phyloP scores from a whole-genome alignment of 2,113 vertebrate species.

The Chloropsis cyanopogon region DNA sequence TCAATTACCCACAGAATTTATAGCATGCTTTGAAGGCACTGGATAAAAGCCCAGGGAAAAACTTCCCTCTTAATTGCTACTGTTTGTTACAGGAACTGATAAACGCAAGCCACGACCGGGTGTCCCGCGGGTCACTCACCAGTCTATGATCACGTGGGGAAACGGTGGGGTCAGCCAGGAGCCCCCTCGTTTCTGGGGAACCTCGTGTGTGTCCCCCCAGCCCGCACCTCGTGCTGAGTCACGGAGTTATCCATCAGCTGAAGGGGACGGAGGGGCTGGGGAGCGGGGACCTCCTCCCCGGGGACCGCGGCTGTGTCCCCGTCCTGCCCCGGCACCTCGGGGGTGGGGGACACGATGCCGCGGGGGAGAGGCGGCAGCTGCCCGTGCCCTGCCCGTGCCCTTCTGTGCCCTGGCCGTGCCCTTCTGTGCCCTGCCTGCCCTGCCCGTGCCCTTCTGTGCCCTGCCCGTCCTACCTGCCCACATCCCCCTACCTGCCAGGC shows the following conservation, averaged over 20 bases:
- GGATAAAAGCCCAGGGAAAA: background rate
- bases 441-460: background rate
- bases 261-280: background rate
- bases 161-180: background rate
- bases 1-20: background rate
- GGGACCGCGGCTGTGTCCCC: background rate
- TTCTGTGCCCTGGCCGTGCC: background rate
- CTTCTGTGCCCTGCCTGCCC: background rate
- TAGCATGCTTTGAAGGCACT: background rate
- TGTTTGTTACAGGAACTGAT: background rate
- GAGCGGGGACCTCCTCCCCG: background rate
- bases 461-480: too few relatives aligned
- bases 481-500: background rate
- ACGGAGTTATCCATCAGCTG: background rate
- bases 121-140: background rate
- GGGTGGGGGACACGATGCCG: background rate
- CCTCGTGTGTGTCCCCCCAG: background rate
- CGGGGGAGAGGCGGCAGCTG: background rate
- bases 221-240: background rate
- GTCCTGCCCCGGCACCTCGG: background rate
- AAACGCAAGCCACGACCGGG: background rate
- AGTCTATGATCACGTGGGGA: background rate
- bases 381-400: background rate
- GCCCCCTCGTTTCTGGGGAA: rapidly evolving
- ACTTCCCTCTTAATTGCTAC: background rate